A percentile compares a stretch with the other conserved stretches of the same genome.
These are phyloP conservation scores for Tachyglossus aculeatus DNA, from an alignment of 2,797 vertebrate species.

Conservation along the genomic window DNA sequence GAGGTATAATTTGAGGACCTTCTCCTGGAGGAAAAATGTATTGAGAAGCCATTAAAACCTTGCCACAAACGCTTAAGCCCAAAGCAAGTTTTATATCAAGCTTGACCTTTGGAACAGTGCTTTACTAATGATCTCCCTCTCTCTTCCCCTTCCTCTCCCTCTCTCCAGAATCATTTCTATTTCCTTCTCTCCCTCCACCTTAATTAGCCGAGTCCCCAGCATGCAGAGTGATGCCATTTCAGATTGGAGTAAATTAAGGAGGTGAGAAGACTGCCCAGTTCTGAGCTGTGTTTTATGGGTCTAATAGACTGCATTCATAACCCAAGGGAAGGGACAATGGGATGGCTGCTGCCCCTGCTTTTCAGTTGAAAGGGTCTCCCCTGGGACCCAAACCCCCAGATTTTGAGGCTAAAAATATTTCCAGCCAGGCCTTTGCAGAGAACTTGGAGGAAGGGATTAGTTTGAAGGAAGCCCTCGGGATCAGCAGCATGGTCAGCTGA, in stretches of 20 bases:
- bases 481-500: too few relatives aligned
- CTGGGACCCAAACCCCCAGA: too few relatives aligned
- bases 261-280: not conserved
- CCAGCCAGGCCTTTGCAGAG: too few relatives aligned
- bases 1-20: not conserved
- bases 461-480: too few relatives aligned
- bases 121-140: not conserved
- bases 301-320: not conserved
- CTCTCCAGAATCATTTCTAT: not conserved
- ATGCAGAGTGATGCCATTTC: fast-evolving
- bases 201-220: not conserved
- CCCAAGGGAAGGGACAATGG: too few relatives aligned
- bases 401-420: too few relatives aligned
- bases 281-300: not conserved
- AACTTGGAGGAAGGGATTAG: too few relatives aligned
- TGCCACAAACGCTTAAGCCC: too few relatives aligned
- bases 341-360: too few relatives aligned
- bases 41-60: not conserved
- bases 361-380: too few relatives aligned
- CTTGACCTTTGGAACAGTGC: fast-evolving
- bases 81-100: not conserved
- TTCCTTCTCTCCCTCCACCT: too few relatives aligned
- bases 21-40: not conserved
- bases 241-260: not conserved
- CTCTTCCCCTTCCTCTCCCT: not conserved